A percentile compares a stretch with the other conserved stretches of the same genome.
phyloP scores from a whole-genome alignment of 1,140 invertebrate genomes.

The Psix sp. region DNA sequence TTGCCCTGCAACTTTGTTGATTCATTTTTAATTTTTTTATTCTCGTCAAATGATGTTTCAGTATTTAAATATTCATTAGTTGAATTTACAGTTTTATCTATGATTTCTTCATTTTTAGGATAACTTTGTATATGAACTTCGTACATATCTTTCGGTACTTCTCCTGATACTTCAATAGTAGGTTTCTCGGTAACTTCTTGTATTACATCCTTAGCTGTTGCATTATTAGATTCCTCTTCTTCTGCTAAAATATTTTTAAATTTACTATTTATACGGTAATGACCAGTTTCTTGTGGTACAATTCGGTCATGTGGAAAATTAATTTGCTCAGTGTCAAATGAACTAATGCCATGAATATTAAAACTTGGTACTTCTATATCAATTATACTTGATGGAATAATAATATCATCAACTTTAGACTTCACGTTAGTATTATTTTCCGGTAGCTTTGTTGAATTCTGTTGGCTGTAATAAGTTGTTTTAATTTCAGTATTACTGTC shows the following conservation, averaged over 20 bases:
- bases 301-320: conserved; percentile 70
- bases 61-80: not conserved
- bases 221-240: conserved; percentile 32
- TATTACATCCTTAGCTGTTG: conserved; percentile 8
- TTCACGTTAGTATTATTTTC: not conserved
- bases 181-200: no score
- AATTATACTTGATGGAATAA: conserved; percentile 47
- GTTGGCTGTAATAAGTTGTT: no score
- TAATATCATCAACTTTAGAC: conserved; percentile 30
- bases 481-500: no score
- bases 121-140: conserved; percentile 64
- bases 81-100: no score
- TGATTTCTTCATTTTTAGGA: no score
- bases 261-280: conserved; percentile 69
- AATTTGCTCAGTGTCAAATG: conserved; percentile 63
- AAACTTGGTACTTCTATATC: conserved; percentile 40
- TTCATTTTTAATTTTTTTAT: no score
- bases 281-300: conserved; percentile 65
- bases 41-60: no score
- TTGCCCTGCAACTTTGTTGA: no score
- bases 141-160: conserved; percentile 67
- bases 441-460: not conserved
- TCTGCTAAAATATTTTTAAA: conserved; percentile 68
- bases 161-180: conserved; percentile 67
- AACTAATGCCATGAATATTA: conserved; percentile 55